Conservation (phyloP, 1,140 invertebrate species). For the Cydia strobilella region DNA sequence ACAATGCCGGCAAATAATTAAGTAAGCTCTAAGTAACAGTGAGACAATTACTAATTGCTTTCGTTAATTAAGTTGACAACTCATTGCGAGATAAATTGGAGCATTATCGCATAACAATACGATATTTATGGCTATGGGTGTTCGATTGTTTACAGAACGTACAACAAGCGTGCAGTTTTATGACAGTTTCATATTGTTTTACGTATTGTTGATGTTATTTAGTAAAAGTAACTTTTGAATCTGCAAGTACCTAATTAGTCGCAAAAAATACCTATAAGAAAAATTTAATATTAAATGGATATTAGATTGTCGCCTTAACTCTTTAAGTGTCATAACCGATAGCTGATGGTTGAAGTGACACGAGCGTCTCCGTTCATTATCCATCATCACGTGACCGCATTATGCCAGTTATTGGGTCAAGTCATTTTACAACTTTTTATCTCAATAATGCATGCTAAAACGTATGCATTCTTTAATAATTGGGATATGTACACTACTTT, state of each 20-base stretch:
- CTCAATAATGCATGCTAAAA: not conserved
- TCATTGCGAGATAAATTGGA: conserved; percentile 21
- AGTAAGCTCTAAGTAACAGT: conserved; percentile 23
- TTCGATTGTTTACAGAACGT: not conserved
- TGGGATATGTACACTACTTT: not conserved
- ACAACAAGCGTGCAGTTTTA: not conserved
- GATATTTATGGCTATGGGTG: not conserved
- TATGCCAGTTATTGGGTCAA: conserved; percentile 7
- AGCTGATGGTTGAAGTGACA: not conserved
- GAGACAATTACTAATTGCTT: conserved; percentile 30
- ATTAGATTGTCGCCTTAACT: not conserved
- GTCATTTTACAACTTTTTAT: not conserved
- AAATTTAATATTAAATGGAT: not conserved
- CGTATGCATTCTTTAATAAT: not conserved
- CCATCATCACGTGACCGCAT: conserved; percentile 12
- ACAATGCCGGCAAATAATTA: conserved; percentile 23
- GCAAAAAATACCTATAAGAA: not conserved
- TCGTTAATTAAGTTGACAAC: conserved; percentile 46
- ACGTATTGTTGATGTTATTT: not conserved
- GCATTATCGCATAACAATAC: conserved; percentile 5
- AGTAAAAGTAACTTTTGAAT: not conserved
- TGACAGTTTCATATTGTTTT: not conserved
- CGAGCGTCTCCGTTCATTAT: not conserved
- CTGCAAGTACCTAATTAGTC: too few relatives aligned
- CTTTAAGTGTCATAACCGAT: not conserved